phyloP scores from a whole-genome alignment of 1,140 invertebrate genomes.

The Luehdorfia chinensis region DNA sequence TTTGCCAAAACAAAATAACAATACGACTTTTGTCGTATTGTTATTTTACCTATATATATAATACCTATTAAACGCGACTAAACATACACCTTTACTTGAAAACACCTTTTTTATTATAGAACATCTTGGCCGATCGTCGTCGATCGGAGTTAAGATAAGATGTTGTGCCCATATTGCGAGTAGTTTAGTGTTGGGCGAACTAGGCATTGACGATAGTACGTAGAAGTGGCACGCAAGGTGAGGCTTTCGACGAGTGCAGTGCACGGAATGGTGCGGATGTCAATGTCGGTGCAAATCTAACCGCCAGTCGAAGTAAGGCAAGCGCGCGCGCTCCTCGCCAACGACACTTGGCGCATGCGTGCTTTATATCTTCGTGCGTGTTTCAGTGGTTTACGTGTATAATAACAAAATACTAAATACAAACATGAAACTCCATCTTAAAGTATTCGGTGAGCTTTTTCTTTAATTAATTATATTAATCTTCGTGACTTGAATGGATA shows the following conservation, averaged over 20 bases:
- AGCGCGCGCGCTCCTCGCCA: constrained; percentile 48
- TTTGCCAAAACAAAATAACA: too few species aligned
- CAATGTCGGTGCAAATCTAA: constrained; percentile 16
- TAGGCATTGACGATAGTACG: constrained; percentile 25
- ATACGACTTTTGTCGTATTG: too few species aligned
- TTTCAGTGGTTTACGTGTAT: constrained; percentile 39
- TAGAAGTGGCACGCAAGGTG: constrained; percentile 37
- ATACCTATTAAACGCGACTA: too few species aligned
- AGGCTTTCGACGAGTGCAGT: constrained; percentile 36
- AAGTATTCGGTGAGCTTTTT: constrained; percentile 54
- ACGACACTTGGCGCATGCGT: constrained; percentile 26
- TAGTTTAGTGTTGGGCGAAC: neutral
- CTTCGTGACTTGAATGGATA: neutral
- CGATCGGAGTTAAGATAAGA: too few species aligned
- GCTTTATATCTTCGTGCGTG: constrained; percentile 31
- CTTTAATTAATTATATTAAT: constrained; percentile 2
- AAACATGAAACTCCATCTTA: constrained; percentile 58
- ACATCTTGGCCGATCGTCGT: too few species aligned
- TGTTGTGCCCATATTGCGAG: too few species aligned
- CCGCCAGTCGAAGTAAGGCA: constrained; percentile 47
- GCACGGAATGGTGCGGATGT: constrained; percentile 19
- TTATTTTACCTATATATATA: too few species aligned
- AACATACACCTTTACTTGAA: too few species aligned
- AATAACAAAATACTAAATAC: too few species aligned
- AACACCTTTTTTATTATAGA: too few species aligned